A percentile compares a stretch with the other conserved stretches of the same genome.
Conservation (phyloP, 2,888 invertebrate genomes). For the Melinaea marsaeus region DNA sequence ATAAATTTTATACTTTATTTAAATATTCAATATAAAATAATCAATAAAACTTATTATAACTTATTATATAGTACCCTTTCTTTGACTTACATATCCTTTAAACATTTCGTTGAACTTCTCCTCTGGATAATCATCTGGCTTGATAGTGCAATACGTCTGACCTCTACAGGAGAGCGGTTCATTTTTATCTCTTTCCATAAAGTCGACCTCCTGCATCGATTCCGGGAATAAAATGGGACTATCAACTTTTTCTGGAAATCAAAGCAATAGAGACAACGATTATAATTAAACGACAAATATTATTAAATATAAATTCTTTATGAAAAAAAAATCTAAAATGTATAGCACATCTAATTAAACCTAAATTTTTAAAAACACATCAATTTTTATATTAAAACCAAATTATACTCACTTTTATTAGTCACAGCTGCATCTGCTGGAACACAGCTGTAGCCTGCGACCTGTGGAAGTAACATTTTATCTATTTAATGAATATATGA, state of each 20-base stretch:
- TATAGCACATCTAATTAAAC: too few relatives aligned
- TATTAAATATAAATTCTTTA: too few relatives aligned
- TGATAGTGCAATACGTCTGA: conserved; percentile 54
- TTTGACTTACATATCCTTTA: conserved; percentile 47
- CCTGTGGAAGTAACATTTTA: conserved; percentile 19
- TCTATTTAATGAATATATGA: background rate
- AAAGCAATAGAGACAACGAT: too few relatives aligned
- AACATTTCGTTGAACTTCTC: conserved; percentile 52
- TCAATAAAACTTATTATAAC: too few relatives aligned
- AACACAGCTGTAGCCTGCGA: conserved; percentile 23
- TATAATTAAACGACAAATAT: too few relatives aligned
- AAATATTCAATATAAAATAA: too few relatives aligned
- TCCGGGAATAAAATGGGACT: conserved; percentile 17
- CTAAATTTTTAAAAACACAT: too few relatives aligned
- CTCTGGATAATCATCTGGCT: conserved; percentile 55
- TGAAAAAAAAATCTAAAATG: too few relatives aligned
- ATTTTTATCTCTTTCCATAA: conserved; percentile 25
- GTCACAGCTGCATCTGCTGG: conserved; percentile 13
- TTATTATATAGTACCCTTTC: too few relatives aligned
- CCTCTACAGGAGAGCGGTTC: conserved; percentile 47
- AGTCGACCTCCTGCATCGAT: background rate
- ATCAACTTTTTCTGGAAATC: background rate
- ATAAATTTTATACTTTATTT: too few relatives aligned
- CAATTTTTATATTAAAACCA: too few relatives aligned
- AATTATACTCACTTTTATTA: conserved; percentile 19